Conservation (phyloP, 1,140 invertebrate species). For the Bicyclus anynana region DNA sequence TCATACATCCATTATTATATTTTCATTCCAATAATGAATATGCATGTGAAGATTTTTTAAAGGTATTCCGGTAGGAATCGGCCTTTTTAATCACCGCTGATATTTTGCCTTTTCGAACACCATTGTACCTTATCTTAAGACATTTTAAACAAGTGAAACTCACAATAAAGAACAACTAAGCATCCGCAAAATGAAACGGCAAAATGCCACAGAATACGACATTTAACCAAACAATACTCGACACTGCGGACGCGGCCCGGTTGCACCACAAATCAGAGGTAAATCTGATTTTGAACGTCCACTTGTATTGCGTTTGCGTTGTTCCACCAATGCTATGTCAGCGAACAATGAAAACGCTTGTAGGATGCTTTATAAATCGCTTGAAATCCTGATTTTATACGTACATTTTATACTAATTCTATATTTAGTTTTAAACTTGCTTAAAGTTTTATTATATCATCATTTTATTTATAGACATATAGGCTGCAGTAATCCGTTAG, state of each 20-base stretch:
- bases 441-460: no score
- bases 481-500: no score
- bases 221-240: constrained; percentile 20
- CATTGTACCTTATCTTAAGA: no score
- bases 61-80: no score
- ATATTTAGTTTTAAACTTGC: background rate
- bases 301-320: constrained; percentile 53
- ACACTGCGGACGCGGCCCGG: constrained; percentile 30
- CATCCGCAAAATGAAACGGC: background rate
- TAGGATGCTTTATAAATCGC: constrained; percentile 5
- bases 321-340: constrained; percentile 22
- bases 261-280: constrained; percentile 60
- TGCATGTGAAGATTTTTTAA: no score
- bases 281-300: constrained; percentile 64
- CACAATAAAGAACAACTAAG: background rate
- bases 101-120: no score
- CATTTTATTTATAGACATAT: no score
- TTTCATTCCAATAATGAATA: no score
- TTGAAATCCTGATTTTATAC: constrained; percentile 1
- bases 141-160: background rate
- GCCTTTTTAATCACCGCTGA: no score
- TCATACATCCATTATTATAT: no score
- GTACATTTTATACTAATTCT: background rate
- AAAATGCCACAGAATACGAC: constrained; percentile 3
- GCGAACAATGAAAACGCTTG: constrained; percentile 10